Conservation (phyloP, 2,113 vertebrate species). For the Pollachius pollachius region DNA sequence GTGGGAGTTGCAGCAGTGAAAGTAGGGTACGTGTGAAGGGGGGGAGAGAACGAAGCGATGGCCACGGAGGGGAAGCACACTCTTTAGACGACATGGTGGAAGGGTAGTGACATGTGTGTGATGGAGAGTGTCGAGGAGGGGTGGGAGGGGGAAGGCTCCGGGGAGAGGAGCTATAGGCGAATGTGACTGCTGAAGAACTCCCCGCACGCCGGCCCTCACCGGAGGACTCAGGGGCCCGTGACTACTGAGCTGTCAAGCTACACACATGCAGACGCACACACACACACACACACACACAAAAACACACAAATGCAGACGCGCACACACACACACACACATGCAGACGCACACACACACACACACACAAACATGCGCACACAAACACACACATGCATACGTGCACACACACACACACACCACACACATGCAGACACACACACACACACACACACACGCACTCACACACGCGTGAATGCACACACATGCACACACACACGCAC, state of each 20-base stretch:
- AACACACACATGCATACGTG: no score
- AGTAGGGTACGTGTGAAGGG: background rate
- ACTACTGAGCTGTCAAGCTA: slow-evolving; percentile 49
- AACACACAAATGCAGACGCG: no score
- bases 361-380: slow-evolving; percentile 3
- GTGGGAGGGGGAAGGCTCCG: slow-evolving; percentile 1
- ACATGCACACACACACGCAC: no score
- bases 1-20: no score
- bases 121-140: background rate
- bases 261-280: slow-evolving; percentile 10
- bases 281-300: background rate
- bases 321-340: no score
- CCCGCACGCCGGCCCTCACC: slow-evolving; percentile 25
- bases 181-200: slow-evolving; percentile 36
- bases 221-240: slow-evolving; percentile 42
- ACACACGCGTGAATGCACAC: no score
- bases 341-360: slow-evolving; percentile 6
- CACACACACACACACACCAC: no score
- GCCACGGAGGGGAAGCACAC: background rate
- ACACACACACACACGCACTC: no score
- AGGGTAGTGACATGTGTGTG: slow-evolving; percentile 1
- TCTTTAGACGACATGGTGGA: background rate
- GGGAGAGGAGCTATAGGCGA: slow-evolving; percentile 17
- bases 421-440: no score
- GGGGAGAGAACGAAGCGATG: background rate